These are phyloP conservation scores for Lophochroa leadbeateri DNA, from an alignment of 2,113 vertebrate species.

Conservation along the genomic window DNA sequence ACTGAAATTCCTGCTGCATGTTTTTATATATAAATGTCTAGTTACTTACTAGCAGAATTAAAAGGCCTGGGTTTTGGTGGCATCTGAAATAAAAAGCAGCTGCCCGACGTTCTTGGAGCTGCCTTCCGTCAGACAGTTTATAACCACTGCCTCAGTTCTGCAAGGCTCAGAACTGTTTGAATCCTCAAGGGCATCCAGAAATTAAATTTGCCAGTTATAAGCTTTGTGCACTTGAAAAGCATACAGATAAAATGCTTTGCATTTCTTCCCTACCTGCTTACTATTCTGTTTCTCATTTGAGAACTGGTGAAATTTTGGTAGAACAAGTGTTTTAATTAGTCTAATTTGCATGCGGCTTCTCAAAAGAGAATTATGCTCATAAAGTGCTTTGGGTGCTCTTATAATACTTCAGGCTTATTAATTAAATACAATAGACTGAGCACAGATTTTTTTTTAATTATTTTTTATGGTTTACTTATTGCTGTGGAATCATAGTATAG, in stretches of 20 bases:
- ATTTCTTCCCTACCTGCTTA: background rate
- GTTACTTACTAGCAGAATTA: constrained; percentile 32
- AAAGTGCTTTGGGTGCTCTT: background rate
- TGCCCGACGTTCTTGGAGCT: background rate
- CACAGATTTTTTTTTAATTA: background rate
- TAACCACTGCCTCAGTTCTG: background rate
- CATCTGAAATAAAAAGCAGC: constrained; percentile 44
- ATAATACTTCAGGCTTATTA: background rate
- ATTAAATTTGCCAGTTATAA: background rate
- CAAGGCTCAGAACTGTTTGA: background rate
- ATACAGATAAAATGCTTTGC: background rate
- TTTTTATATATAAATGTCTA: constrained; percentile 42
- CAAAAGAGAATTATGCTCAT: background rate
- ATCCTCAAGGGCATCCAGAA: background rate
- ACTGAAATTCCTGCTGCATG: constrained; percentile 25
- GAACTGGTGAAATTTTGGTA: background rate
- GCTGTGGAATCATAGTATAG: background rate
- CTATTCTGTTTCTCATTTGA: background rate
- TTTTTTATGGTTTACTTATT: background rate
- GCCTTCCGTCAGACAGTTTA: background rate
- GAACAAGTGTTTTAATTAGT: background rate
- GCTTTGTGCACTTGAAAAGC: background rate
- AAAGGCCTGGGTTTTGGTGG: background rate
- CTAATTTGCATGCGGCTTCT: background rate
- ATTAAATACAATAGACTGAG: background rate